phyloP scores from a whole-genome alignment of 2,113 vertebrate species.

The Cyanoderma ruficeps region DNA sequence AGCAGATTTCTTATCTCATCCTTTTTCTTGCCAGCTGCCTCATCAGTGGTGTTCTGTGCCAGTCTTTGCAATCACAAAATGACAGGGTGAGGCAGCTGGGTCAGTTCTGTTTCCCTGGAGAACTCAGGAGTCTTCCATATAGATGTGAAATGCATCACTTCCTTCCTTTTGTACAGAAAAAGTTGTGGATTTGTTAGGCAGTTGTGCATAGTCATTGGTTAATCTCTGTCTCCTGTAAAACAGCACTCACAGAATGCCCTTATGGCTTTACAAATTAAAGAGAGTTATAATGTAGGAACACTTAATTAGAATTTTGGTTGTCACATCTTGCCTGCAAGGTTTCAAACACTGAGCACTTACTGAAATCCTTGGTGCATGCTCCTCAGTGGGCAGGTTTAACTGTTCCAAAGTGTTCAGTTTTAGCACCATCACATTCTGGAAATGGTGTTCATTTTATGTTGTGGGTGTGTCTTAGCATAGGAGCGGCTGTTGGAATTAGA shows the following conservation, averaged over 20 bases:
- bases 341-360: background rate
- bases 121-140: background rate
- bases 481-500: background rate
- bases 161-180: background rate
- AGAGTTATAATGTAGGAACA: background rate
- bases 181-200: background rate
- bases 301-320: background rate
- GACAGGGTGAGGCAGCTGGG: background rate
- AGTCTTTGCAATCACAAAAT: background rate
- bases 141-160: background rate
- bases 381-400: background rate
- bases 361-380: background rate
- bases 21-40: background rate
- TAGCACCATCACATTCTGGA: background rate
- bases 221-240: background rate
- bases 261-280: background rate
- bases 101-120: background rate
- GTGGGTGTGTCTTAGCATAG: background rate
- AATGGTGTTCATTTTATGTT: accelerated
- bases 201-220: background rate
- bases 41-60: background rate
- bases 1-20: background rate
- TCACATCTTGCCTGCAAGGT: background rate
- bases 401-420: background rate
- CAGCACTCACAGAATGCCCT: background rate